A percentile compares a stretch with the other conserved stretches of the same genome.
phyloP scores from a whole-genome alignment of 2,888 invertebrate genomes.

The Automeris io region DNA sequence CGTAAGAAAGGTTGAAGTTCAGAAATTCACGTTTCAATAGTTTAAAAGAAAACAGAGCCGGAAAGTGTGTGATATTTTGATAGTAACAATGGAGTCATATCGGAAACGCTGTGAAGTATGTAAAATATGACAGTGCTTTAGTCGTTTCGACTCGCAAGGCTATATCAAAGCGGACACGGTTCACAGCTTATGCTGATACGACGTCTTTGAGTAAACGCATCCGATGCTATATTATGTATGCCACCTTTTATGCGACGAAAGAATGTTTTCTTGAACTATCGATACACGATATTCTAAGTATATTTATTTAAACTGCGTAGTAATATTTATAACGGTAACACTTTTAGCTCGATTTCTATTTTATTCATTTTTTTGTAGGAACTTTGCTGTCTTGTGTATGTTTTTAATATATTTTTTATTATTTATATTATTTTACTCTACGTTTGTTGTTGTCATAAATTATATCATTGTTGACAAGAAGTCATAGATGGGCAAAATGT shows the following conservation, averaged over 20 bases:
- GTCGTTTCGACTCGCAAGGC: slow-evolving; percentile 26
- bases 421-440: no score
- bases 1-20: no score
- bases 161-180: slow-evolving; percentile 47
- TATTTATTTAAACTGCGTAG: not conserved
- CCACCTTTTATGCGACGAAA: slow-evolving; percentile 34
- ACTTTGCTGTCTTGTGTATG: no score
- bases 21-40: slow-evolving; percentile 24
- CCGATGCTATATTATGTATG: slow-evolving; percentile 40
- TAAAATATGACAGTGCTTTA: slow-evolving; percentile 47
- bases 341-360: no score
- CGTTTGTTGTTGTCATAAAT: no score
- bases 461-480: no score
- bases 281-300: slow-evolving; percentile 1
- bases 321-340: no score
- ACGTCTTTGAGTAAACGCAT: slow-evolving; percentile 50
- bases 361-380: no score
- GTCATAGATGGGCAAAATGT: no score
- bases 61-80: slow-evolving; percentile 33
- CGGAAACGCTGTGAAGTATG: slow-evolving; percentile 33
- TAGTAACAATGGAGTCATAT: slow-evolving; percentile 34
- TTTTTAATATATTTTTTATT: no score
- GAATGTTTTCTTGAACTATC: slow-evolving; percentile 29
- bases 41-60: slow-evolving; percentile 25
- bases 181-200: slow-evolving; percentile 47